Percentiles rank a stretch among this genome's conserved stretches.
Evolutionary conservation across 1,140 invertebrate genomes (phyloP).

Genomic region (Zaprionus ornatus): DNA sequence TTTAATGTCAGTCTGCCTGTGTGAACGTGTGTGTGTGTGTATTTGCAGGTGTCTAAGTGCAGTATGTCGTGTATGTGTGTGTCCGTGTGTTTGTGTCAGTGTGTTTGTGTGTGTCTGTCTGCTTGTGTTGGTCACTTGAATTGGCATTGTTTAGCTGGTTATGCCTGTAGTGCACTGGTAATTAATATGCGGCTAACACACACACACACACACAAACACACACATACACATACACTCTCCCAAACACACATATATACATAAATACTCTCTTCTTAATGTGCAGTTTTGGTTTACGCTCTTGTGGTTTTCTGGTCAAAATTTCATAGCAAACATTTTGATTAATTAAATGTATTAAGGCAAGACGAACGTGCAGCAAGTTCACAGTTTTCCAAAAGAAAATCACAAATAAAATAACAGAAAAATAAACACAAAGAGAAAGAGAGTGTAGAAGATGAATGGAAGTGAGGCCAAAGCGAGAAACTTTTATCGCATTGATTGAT

Average conservation of each 20-base stretch:
- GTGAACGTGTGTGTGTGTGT: conserved; percentile 15
- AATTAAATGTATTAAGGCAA: conserved; percentile 21
- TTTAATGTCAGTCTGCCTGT: conserved; percentile 41
- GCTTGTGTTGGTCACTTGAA: conserved; percentile 26
- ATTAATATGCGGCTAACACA: conserved; percentile 40
- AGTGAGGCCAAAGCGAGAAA: conserved; percentile 21
- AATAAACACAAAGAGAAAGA: conserved; percentile 32
- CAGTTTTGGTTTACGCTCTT: conserved; percentile 19
- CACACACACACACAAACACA: conserved; percentile 14
- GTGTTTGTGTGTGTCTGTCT: conserved; percentile 15
- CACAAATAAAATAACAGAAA: conserved; percentile 32
- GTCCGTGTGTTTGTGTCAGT: conserved; percentile 29
- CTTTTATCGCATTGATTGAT: conserved; percentile 81
- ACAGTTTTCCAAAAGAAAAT: conserved; percentile 18
- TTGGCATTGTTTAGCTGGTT: conserved; percentile 38
- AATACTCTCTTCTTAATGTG: background rate
- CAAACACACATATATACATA: conserved; percentile 5
- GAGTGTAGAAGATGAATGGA: background rate
- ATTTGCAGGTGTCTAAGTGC: conserved; percentile 8
- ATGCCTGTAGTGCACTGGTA: conserved; percentile 27
- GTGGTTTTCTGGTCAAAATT: conserved; percentile 31
- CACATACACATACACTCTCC: conserved; percentile 8
- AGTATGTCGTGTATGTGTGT: conserved; percentile 8
- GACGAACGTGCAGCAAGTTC: conserved; percentile 9
- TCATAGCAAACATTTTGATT: conserved; percentile 19